Percentiles rank a stretch among this genome's conserved stretches.
Evolutionary conservation across 2,888 invertebrate species (phyloP).

Genomic region (Yponomeuta cagnagella): DNA sequence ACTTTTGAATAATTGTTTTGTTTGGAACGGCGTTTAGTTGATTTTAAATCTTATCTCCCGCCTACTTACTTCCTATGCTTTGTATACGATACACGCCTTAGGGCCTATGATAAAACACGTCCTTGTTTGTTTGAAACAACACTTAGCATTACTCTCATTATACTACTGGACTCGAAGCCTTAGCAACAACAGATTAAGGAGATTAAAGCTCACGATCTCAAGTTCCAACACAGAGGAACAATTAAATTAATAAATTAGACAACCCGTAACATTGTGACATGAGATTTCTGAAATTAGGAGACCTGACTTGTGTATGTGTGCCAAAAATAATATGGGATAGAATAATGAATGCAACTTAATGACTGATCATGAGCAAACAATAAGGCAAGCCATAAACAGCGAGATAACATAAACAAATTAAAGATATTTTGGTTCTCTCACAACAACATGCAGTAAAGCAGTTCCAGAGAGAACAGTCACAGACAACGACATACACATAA

Average conservation of each 20-base stretch:
- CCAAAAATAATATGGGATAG: slow-evolving; percentile 51
- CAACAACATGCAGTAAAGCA: slow-evolving; percentile 70
- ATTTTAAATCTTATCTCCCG: slow-evolving; percentile 22
- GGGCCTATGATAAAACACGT: slow-evolving; percentile 29
- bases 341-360: slow-evolving; percentile 32
- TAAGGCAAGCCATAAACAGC: slow-evolving; percentile 52
- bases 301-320: slow-evolving; percentile 37
- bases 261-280: slow-evolving; percentile 28
- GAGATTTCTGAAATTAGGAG: slow-evolving; percentile 43
- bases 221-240: slow-evolving; percentile 3
- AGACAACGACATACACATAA: slow-evolving; percentile 45
- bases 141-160: slow-evolving; percentile 19
- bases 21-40: slow-evolving; percentile 26
- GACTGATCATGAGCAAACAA: slow-evolving; percentile 42
- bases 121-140: slow-evolving; percentile 19
- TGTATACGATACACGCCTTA: slow-evolving; percentile 31
- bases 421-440: slow-evolving; percentile 54
- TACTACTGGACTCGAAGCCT: slow-evolving; percentile 41
- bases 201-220: slow-evolving; percentile 33
- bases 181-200: slow-evolving; percentile 27
- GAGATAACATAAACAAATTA: slow-evolving; percentile 67
- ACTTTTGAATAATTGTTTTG: not conserved
- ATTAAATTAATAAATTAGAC: slow-evolving; percentile 12
- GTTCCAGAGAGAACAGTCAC: slow-evolving; percentile 55
- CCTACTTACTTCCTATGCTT: slow-evolving; percentile 41